Percentiles rank a stretch among this genome's conserved stretches.
These are phyloP conservation scores for Florisuga fusca DNA, from an alignment of 2,797 vertebrate genomes.

Conservation along the genomic window DNA sequence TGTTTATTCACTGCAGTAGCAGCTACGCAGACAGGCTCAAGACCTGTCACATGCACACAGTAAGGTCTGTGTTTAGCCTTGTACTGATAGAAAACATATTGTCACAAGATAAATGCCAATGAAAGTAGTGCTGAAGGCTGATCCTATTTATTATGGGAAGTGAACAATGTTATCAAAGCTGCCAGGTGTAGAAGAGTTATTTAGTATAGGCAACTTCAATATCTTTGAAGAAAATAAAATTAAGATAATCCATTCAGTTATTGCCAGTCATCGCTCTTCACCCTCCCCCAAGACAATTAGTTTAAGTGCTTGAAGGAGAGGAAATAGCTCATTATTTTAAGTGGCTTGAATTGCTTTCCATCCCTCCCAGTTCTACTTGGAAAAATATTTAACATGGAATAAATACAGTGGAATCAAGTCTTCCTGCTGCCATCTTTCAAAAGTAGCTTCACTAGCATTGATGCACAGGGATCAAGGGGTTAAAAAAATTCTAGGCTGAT, in stretches of 20 bases:
- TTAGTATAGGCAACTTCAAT: background rate
- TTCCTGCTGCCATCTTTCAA: background rate
- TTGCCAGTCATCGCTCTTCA: background rate
- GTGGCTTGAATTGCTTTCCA: background rate
- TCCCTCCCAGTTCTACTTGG: background rate
- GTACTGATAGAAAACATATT: background rate
- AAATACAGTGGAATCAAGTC: background rate
- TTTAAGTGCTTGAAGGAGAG: slow-evolving; percentile 14
- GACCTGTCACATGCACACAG: background rate
- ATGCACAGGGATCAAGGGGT: background rate
- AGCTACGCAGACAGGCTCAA: background rate
- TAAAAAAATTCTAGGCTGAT: background rate
- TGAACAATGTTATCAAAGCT: background rate
- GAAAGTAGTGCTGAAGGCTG: background rate
- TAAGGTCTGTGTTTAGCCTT: slow-evolving; percentile 13
- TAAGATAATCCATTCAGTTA: background rate
- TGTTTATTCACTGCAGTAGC: background rate
- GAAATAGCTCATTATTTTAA: slow-evolving; percentile 34
- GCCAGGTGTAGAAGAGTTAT: background rate
- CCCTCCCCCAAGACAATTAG: background rate
- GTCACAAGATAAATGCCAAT: background rate
- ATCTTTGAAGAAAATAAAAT: background rate
- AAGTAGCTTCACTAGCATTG: background rate
- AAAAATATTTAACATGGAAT: slow-evolving; percentile 10
- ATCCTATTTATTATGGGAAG: background rate